phyloP scores from a whole-genome alignment of 2,888 invertebrate genomes.

The Abscondita cerata region DNA sequence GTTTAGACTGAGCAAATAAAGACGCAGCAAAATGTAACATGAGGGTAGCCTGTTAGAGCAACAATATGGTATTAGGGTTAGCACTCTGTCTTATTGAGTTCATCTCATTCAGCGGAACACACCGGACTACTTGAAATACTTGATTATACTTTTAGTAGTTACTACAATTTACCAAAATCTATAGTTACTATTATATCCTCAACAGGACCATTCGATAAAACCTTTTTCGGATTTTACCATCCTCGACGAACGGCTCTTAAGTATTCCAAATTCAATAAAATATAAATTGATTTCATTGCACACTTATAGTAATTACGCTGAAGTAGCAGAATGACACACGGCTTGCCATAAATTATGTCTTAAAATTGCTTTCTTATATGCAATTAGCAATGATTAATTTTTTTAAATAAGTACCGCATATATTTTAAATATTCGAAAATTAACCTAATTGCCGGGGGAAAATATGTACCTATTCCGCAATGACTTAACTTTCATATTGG shows the following conservation, averaged over 20 bases:
- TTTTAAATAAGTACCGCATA: not conserved
- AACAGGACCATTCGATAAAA: slow-evolving; percentile 6
- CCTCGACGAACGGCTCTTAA: not conserved
- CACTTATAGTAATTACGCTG: no score
- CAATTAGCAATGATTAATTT: slow-evolving; percentile 12
- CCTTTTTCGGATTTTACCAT: slow-evolving; percentile 17
- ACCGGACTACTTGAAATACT: slow-evolving; percentile 45
- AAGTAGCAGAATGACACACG: no score
- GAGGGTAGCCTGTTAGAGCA: slow-evolving; percentile 31
- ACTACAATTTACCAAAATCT: slow-evolving; percentile 20
- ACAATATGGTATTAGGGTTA: slow-evolving; percentile 47
- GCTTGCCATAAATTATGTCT: no score
- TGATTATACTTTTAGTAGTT: slow-evolving; percentile 20
- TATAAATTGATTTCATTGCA: no score
- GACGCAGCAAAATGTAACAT: slow-evolving; percentile 35
- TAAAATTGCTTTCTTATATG: slow-evolving; percentile 1
- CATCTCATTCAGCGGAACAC: slow-evolving; percentile 52
- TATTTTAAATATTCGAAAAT: no score
- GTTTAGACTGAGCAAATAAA: slow-evolving; percentile 34
- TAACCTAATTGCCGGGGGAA: no score
- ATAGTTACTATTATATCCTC: slow-evolving; percentile 16
- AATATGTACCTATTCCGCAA: no score
- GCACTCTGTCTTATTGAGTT: slow-evolving; percentile 57
- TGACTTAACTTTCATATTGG: no score
- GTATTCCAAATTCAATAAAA: not conserved